phyloP scores from a whole-genome alignment of 1,140 invertebrate species.

The Drosophila nigromelanica region DNA sequence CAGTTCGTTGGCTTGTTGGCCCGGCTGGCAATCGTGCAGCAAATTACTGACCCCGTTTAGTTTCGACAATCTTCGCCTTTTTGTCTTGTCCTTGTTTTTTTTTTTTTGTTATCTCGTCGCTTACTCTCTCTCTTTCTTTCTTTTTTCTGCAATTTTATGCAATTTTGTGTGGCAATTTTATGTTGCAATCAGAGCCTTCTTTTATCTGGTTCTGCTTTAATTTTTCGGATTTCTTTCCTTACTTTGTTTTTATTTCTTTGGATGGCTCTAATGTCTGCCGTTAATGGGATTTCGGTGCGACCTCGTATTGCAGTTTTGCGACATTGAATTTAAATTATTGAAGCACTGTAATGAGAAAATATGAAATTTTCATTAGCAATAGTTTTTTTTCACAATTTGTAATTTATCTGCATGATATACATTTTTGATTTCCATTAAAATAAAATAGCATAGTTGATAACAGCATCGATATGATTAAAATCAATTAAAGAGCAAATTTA shows the following conservation, averaged over 20 bases:
- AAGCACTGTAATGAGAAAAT: constrained; percentile 36
- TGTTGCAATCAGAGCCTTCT: constrained; percentile 44
- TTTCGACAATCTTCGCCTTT: constrained; percentile 29
- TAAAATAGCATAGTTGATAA: too few relatives aligned
- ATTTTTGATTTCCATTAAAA: background rate
- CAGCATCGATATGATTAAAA: background rate
- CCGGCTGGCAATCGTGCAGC: constrained; percentile 68
- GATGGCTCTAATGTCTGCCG: constrained; percentile 12
- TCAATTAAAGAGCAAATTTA: background rate
- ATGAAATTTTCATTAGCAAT: background rate
- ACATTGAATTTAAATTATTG: constrained; percentile 43
- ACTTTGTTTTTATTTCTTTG: constrained; percentile 8
- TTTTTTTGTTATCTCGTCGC: constrained; percentile 27
- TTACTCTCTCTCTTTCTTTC: constrained; percentile 4
- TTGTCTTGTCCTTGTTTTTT: constrained; percentile 29
- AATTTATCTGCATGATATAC: too few relatives aligned
- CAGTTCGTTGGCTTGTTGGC: constrained; percentile 54
- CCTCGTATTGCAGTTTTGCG: constrained; percentile 5
- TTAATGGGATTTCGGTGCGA: constrained; percentile 22
- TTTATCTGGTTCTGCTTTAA: constrained; percentile 35
- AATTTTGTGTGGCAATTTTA: constrained; percentile 62
- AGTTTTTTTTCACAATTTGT: too few relatives aligned
- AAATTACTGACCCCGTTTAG: constrained; percentile 77
- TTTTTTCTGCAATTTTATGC: constrained; percentile 55
- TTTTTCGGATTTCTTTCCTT: constrained; percentile 36